Conservation (phyloP, 2,113 vertebrate species). For the Psephotus haematonotus region DNA sequence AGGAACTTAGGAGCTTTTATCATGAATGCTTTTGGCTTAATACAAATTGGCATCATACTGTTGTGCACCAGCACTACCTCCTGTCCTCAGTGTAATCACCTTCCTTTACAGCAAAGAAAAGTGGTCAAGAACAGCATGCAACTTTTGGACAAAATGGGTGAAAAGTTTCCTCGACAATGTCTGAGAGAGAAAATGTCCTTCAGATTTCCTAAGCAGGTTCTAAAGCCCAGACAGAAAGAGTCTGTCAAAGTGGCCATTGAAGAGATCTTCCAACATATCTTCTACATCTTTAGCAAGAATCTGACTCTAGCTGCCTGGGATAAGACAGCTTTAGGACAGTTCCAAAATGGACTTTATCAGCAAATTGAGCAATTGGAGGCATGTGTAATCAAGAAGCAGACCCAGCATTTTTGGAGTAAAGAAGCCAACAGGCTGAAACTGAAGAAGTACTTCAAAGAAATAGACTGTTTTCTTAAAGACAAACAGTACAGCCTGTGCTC, state of each 20-base stretch:
- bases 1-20: not conserved
- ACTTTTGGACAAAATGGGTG: conserved; percentile 37
- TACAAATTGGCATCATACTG: not conserved
- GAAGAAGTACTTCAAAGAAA: conserved; percentile 48
- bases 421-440: conserved; percentile 6
- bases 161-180: not conserved
- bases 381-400: not conserved
- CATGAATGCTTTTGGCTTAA: conserved; percentile 21
- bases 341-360: conserved; percentile 21
- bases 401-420: not conserved
- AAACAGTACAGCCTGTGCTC: conserved; percentile 2
- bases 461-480: conserved; percentile 33
- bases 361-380: conserved; percentile 5
- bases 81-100: conserved; percentile 16
- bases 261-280: conserved; percentile 25
- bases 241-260: not conserved
- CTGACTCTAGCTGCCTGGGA: conserved; percentile 41
- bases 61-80: not conserved
- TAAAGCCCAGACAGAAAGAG: conserved; percentile 14
- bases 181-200: conserved; percentile 30
- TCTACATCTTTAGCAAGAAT: conserved; percentile 38
- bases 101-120: conserved; percentile 2
- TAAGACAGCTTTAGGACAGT: not conserved
- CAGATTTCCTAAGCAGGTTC: conserved; percentile 10
- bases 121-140: not conserved